Evolutionary conservation across 2,113 vertebrate species (phyloP), one percentile per base, ranked within the genome.

Genomic region (Catharus bicknelli): DNA sequence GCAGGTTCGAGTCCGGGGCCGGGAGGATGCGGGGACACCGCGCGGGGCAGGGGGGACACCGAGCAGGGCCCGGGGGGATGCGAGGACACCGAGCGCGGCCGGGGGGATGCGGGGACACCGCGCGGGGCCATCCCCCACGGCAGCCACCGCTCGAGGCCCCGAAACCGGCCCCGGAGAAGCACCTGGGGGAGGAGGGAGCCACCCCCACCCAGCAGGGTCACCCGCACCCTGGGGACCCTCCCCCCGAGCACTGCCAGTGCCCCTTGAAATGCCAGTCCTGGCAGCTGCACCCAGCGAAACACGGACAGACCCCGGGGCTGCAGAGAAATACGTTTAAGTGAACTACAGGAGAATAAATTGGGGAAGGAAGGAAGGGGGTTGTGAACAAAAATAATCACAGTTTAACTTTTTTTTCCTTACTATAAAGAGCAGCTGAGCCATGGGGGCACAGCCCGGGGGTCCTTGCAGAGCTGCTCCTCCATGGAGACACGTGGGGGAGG

Each of bases 401-500:
- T 79, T 76, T 27, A 40, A 72, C 27, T 62, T 36, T 54, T 32
- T 42, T 47, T 9, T 42, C 10, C 58, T 40, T 26, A 3, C 27
- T n/a, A 38, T n/a, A 61, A 59, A 61, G 72, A 55, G 55, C 8
- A 4, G 43, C 63, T 4, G 26, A 12, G 58, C 1, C 3, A 2
- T 0, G 2, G 26, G 38, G 61, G 45, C 57, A 55, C 51, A 21
- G 57, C 76, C 61, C 1, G 2, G 69, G 63, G 12, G 50, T 8
- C 66, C 62, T 3, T 8, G 69, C 50, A 30, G 79, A 88, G 50
- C 73, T 29, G 40, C 55, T 43, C 45, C 83, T 48, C 23, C 6
- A 9, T 0, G 17, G 61, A 7, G 3, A 34, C 7, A 7, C 3
- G 1, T 2, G 1, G 0, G n/a, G 8, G 10, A 25, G 22, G 9